Base-by-base conservation (phyloP, 2,113 vertebrate genomes). In the Otus sunia region DNA sequence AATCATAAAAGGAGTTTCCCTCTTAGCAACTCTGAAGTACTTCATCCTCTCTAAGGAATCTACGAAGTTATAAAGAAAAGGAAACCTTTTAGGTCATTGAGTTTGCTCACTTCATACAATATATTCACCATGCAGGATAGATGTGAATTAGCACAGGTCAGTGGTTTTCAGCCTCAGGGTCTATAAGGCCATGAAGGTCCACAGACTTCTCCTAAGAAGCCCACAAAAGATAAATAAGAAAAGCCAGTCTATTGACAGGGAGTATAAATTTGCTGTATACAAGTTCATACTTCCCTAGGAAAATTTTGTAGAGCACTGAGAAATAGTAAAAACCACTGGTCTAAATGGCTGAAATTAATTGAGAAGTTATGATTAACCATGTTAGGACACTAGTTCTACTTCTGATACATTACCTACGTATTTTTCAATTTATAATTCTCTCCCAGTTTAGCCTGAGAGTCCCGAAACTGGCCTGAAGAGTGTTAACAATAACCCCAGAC, bases 101-200 rank as follows among this genome's bases (percentile, higher is more conserved):
- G 93, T 92, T 95, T 92, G 23, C 49, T 87, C 68, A 47, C 59
- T 96, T 93, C 52, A 53, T 75, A 75, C 76, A 95, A 94, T 92
- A 76, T 91, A 94, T 87, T 95, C 97, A 94, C 84, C 45, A n/a
- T 41, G 69, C 95, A 94, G 80, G 64, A 84, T 68, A 94, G 86
- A 96, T 90, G 62, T 82, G 92, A 91, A 91, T 97, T 96, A 96
- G 64, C 81, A 56, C 71, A 96, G 96, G 96, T 97, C 96, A 96
- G 45, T 0, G 22, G 58, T 85, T 96, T 93, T 96, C 92, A 97
- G 58, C 90, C 84, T 86, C 49, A 62, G 66, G 66, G 87, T 94
- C 85, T 83, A 1, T 26, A 49, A 90, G 92, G 85, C 90, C 66
- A 45, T 10, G 49, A 39, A 76, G 66, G 49, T 86, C 81, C 71